Evolutionary conservation across 2,113 vertebrate species (phyloP).

Genomic region (Neofelis nebulosa): DNA sequence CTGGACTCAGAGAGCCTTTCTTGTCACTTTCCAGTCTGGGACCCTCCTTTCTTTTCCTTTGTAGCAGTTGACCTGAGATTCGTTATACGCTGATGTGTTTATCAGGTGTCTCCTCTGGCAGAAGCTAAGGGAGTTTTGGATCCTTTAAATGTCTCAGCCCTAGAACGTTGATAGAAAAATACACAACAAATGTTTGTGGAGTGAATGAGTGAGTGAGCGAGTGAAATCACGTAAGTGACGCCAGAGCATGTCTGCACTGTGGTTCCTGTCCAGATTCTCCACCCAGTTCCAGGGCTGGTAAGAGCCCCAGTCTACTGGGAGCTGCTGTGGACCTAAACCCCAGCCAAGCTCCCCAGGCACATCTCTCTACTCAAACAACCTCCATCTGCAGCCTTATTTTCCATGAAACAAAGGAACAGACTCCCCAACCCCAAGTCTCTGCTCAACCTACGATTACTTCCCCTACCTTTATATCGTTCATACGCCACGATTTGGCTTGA

Average conservation of each 20-base stretch:
- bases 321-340: not conserved
- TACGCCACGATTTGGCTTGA: not conserved
- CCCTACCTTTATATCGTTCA: slow-evolving; percentile 35
- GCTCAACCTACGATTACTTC: slow-evolving; percentile 40
- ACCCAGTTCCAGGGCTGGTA: not conserved
- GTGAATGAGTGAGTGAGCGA: not conserved
- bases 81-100: not conserved
- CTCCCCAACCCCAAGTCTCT: not conserved
- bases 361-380: not conserved
- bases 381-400: not conserved
- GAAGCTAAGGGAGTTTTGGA: not conserved
- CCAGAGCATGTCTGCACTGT: not conserved
- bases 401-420: not conserved
- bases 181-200: not conserved
- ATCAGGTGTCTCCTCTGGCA: not conserved
- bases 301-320: not conserved
- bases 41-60: not conserved
- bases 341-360: too few relatives aligned
- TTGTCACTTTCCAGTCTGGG: not conserved
- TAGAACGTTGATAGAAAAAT: not conserved
- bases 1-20: not conserved
- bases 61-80: not conserved
- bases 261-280: not conserved
- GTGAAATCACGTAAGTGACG: not conserved
- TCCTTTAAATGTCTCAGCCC: not conserved